Base-by-base conservation (phyloP, 2,113 vertebrate genomes). In the Microcebus tavaratra region DNA sequence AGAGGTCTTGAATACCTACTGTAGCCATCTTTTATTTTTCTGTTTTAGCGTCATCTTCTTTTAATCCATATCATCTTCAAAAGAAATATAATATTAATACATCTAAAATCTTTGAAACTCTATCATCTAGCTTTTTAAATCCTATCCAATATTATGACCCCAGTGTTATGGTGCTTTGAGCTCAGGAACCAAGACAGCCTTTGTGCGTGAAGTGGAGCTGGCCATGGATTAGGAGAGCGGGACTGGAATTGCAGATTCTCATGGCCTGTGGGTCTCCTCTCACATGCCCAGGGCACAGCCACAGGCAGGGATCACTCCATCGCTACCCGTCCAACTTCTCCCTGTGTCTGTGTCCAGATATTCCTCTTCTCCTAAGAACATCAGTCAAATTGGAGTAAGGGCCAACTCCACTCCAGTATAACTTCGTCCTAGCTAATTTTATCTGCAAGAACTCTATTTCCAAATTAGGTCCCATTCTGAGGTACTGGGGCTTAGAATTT, bases 261-360 rank as follows among this genome's bases (percentile, higher is more conserved):
- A 0, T 18, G 61, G 75, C 84, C 45, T 7, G 18, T 31, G 55
- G 39, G 9, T 45, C 23, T 55, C 50, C 14, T 83, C 17, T 48
- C 34, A 3, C 63, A 36, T 85, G 76, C 93, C 94, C 6, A 11
- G 88, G 82, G 70, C 88, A 50, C 72, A 45, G 82, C 93, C 18
- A 10, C 70, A 68, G 88, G 90, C 90, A 25, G 48, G 20, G 8
- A 79, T 39, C 18, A 3, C 23, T 29, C 42, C 21, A 25, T 29
- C 1, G 12, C 23, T 53, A 45, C 8, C 2, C 1, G 0, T 42
- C 59, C 23, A 5, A 29, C 27, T 59, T 63, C 48, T 86, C 31
- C 57, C 34, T 80, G 6, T 23, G 36, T 20, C 55, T 79, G 5
- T 34, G 8, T 73, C 21, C 8, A 42, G 17, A n/a, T 59, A 78